These are phyloP conservation scores for Branchipolynoe longqiensis DNA, from an alignment of 2,888 invertebrate genomes.

Conservation along the genomic window DNA sequence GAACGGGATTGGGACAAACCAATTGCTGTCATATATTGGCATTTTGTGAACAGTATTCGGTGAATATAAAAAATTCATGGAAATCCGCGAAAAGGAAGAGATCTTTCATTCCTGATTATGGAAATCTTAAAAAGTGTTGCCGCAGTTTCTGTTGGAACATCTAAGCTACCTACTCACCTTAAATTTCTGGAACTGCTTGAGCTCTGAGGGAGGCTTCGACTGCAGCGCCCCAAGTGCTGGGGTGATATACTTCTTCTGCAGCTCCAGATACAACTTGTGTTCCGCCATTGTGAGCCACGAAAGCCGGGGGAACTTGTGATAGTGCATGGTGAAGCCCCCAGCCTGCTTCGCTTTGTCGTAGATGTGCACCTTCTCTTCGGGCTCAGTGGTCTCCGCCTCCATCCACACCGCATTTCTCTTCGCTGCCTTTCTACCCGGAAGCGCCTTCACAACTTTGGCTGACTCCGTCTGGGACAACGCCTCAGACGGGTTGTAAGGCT, in stretches of 20 bases:
- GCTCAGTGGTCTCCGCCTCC: not conserved
- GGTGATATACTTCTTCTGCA: slow-evolving; percentile 66
- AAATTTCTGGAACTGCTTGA: slow-evolving; percentile 69
- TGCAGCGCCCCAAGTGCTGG: slow-evolving; percentile 59
- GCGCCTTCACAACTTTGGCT: no score
- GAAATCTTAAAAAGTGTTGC: not conserved
- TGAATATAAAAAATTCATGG: no score
- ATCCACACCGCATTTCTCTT: slow-evolving; percentile 5
- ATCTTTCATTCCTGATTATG: no score
- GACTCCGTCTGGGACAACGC: no score
- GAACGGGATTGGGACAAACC: no score
- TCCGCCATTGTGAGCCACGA: slow-evolving; percentile 70
- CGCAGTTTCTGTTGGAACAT: not conserved
- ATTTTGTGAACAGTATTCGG: no score
- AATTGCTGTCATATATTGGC: no score
- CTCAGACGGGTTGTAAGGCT: no score
- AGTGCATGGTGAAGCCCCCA: not conserved
- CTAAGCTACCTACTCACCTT: slow-evolving; percentile 71
- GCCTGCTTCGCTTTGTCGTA: not conserved
- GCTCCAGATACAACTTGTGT: slow-evolving; percentile 70
- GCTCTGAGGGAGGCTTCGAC: slow-evolving; percentile 61
- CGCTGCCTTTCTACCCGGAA: no score
- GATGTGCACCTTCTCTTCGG: not conserved
- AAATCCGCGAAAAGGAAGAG: no score
- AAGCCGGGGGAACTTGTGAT: slow-evolving; percentile 61